Evolutionary conservation across 2,797 vertebrate genomes (phyloP).

Genomic region (Distichodus sexfasciatus): DNA sequence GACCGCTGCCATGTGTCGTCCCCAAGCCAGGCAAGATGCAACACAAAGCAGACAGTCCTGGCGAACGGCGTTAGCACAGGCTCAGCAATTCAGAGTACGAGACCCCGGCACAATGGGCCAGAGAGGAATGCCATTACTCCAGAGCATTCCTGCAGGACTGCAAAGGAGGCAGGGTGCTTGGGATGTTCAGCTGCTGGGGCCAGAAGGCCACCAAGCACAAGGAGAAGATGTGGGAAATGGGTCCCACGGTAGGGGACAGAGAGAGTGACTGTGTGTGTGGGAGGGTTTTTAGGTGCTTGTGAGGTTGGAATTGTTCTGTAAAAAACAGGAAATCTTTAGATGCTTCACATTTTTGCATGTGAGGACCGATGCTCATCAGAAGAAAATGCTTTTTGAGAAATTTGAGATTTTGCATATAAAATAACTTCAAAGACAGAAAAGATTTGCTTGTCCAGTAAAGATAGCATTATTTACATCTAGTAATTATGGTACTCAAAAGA

Average conservation of each 20-base stretch:
- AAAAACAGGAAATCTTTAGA: too few relatives aligned
- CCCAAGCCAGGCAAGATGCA: neutral
- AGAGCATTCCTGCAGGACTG: neutral
- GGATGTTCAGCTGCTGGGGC: constrained; percentile 38
- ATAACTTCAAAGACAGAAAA: too few relatives aligned
- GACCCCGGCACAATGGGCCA: neutral
- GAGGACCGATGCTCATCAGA: too few relatives aligned
- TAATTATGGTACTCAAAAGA: too few relatives aligned
- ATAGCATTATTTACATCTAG: too few relatives aligned
- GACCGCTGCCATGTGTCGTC: too few relatives aligned
- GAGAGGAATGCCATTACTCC: constrained; percentile 17
- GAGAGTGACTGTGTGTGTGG: neutral
- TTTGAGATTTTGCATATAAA: too few relatives aligned
- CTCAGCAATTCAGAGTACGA: neutral
- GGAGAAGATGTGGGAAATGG: neutral
- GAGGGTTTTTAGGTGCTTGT: neutral
- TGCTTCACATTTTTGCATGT: too few relatives aligned
- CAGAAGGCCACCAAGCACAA: constrained; percentile 16
- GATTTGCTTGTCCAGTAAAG: too few relatives aligned
- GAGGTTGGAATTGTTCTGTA: too few relatives aligned
- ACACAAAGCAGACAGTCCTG: neutral
- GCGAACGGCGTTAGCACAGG: neutral
- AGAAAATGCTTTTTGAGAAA: too few relatives aligned
- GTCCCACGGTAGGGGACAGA: neutral
- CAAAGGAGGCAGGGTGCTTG: constrained; percentile 11